Conservation (phyloP, 2,888 invertebrate species). For the Myathropa florea region DNA sequence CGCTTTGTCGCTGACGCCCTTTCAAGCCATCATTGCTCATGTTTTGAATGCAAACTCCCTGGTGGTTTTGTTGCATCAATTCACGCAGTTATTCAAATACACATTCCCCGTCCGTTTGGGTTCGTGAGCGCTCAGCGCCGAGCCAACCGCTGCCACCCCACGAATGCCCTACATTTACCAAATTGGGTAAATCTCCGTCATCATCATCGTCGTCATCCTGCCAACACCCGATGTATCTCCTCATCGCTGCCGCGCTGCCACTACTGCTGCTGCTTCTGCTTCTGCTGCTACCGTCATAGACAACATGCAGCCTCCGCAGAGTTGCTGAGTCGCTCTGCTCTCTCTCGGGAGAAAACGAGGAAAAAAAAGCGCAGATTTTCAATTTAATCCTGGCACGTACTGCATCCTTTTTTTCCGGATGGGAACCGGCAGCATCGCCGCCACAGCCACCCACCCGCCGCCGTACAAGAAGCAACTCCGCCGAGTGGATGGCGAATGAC, state of each 20-base stretch:
- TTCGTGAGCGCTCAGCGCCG: slow-evolving; percentile 14
- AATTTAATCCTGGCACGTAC: slow-evolving; percentile 69
- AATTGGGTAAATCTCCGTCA: slow-evolving; percentile 66
- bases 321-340: neutral
- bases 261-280: too few relatives aligned
- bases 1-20: neutral
- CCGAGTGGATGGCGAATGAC: slow-evolving; percentile 17
- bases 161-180: slow-evolving; percentile 63
- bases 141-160: slow-evolving; percentile 1
- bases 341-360: neutral
- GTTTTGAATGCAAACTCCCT: slow-evolving; percentile 27
- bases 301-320: slow-evolving; percentile 27
- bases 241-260: too few relatives aligned
- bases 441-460: neutral
- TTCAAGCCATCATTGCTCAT: neutral
- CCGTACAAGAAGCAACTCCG: neutral
- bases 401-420: slow-evolving; percentile 54
- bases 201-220: slow-evolving; percentile 34
- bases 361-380: slow-evolving; percentile 42
- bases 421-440: neutral
- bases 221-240: neutral
- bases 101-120: slow-evolving; percentile 39
- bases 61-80: slow-evolving; percentile 57
- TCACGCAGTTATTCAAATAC: slow-evolving; percentile 68
- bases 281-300: neutral